Percentiles rank a stretch among this genome's conserved stretches.
Evolutionary conservation across 2,113 vertebrate species (phyloP).

Genomic region (Beaufortia kweichowensis): DNA sequence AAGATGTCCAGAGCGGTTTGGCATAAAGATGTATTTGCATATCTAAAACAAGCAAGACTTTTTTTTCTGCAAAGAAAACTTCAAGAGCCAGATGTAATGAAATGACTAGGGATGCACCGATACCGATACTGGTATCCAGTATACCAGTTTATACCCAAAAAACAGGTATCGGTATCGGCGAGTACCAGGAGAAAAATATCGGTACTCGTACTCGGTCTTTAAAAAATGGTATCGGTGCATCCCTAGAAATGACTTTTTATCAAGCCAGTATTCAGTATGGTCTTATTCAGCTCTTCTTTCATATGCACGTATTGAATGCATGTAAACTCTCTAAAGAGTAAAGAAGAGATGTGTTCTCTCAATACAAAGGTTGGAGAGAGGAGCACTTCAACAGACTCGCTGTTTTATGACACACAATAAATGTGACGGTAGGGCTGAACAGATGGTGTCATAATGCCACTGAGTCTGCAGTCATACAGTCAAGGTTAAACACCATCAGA

Average conservation of each 20-base stretch:
- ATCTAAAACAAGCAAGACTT: neutral
- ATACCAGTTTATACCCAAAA: too few relatives aligned
- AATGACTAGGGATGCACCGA: too few relatives aligned
- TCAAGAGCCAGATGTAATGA: neutral
- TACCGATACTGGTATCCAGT: too few relatives aligned
- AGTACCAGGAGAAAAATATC: too few relatives aligned
- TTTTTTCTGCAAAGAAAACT: neutral
- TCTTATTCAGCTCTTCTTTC: constrained; percentile 11
- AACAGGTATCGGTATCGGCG: too few relatives aligned
- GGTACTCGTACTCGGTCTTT: too few relatives aligned
- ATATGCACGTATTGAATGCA: neutral
- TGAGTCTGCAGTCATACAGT: constrained; percentile 30
- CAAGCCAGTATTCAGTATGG: neutral
- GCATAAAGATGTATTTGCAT: neutral
- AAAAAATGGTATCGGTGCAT: too few relatives aligned
- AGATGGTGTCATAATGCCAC: constrained; percentile 43
- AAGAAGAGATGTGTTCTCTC: neutral
- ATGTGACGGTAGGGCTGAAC: constrained; percentile 13
- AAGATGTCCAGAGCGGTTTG: neutral
- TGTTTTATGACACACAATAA: constrained; percentile 32
- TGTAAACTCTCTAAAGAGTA: neutral
- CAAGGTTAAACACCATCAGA: constrained; percentile 46
- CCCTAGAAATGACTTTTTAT: constrained; percentile 19
- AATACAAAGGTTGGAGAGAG: neutral
- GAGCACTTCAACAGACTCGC: neutral